Conservation (phyloP, 2,888 invertebrate genomes). For the Ochropleura leucogaster region DNA sequence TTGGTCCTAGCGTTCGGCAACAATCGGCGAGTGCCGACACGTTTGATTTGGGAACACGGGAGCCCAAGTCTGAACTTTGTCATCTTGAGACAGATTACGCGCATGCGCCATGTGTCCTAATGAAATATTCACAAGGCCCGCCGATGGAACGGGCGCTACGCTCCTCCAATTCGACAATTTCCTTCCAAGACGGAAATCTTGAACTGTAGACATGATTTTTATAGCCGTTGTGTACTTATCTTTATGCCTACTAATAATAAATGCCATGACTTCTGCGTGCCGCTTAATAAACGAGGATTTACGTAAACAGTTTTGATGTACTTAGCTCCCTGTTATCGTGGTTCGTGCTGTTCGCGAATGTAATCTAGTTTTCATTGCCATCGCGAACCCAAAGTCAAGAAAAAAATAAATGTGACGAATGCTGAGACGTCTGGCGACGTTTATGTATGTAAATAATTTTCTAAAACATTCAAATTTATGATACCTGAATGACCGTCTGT, state of each 20-base stretch:
- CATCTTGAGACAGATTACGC: slow-evolving; percentile 65
- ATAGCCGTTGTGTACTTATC: slow-evolving; percentile 63
- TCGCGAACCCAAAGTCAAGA: slow-evolving; percentile 2
- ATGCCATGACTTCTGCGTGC: slow-evolving; percentile 58
- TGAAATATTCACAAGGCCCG: slow-evolving; percentile 71
- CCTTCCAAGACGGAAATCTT: slow-evolving; percentile 66
- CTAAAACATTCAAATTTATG: slow-evolving; percentile 55
- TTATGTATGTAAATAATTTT: slow-evolving; percentile 43
- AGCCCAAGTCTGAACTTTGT: slow-evolving; percentile 59
- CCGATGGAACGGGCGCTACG: slow-evolving; percentile 60
- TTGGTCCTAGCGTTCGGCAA: not conserved
- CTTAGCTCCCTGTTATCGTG: slow-evolving; percentile 24
- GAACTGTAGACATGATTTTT: slow-evolving; percentile 67
- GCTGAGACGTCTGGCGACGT: slow-evolving; percentile 28
- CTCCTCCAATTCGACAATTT: slow-evolving; percentile 66
- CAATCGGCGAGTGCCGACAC: slow-evolving; percentile 21
- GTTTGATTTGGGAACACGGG: slow-evolving; percentile 49
- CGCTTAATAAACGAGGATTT: slow-evolving; percentile 52
- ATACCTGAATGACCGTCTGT: slow-evolving; percentile 52
- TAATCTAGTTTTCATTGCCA: slow-evolving; percentile 35
- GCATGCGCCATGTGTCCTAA: slow-evolving; percentile 69
- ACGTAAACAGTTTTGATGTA: slow-evolving; percentile 58
- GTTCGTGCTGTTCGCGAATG: slow-evolving; percentile 27
- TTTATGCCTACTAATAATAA: slow-evolving; percentile 65
- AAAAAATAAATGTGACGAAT: slow-evolving; percentile 40